Percentiles rank a stretch among this genome's conserved stretches.
Conservation (phyloP, 2,797 vertebrate genomes). For the Chiroxiphia lanceolata region DNA sequence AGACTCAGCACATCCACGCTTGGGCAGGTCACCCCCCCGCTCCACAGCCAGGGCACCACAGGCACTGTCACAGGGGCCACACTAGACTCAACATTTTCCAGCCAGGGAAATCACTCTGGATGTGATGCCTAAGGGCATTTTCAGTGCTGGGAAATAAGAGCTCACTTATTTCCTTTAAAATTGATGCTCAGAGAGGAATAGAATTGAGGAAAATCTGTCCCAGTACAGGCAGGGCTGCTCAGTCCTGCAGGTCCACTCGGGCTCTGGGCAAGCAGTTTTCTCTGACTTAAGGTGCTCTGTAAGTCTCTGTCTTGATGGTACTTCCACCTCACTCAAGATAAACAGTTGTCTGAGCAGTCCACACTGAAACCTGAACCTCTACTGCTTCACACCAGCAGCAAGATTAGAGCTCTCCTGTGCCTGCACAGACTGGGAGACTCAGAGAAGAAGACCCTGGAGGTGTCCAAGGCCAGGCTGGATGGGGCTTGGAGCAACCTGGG, state of each 20-base stretch:
- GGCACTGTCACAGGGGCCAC: neutral
- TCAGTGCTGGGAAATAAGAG: neutral
- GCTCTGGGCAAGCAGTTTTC: neutral
- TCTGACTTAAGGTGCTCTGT: neutral
- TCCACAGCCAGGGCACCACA: neutral
- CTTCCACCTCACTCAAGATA: neutral
- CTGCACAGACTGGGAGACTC: neutral
- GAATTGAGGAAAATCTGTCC: neutral
- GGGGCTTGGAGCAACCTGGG: rapidly evolving
- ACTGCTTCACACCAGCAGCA: neutral
- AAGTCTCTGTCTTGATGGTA: neutral
- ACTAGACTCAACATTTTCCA: neutral
- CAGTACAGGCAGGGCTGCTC: neutral
- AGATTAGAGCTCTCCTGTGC: neutral
- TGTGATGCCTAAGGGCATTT: neutral
- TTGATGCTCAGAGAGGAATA: neutral
- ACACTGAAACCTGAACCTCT: neutral
- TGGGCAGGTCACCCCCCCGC: neutral
- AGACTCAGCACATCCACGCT: neutral
- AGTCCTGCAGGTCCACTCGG: neutral
- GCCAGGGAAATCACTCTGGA: neutral
- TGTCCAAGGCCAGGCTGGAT: rapidly evolving
- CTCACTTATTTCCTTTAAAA: neutral
- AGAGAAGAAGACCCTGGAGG: neutral
- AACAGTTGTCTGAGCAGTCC: neutral